Evolutionary conservation across 2,888 invertebrate genomes (phyloP), one percentile per base, ranked within the genome.

Genomic region (Erpobdella octoculata): DNA sequence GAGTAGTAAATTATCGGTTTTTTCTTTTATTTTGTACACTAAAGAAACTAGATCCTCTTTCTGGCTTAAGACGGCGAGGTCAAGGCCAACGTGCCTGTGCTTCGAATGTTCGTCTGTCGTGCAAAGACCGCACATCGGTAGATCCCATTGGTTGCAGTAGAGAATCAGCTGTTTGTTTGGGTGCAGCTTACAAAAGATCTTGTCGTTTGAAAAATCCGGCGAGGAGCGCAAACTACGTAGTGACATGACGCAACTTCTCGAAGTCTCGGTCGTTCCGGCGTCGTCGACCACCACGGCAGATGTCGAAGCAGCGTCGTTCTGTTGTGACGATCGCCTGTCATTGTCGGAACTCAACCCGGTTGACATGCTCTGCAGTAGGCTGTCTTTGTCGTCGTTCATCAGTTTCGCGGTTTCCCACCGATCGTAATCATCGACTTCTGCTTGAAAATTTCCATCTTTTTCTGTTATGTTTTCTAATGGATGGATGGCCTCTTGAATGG

Each of bases 221-320:
- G 69, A 69, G 12, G 69, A 69, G 28, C 69, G 31, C 36, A 41
- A 69, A n/a, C 69, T 69, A n/a, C 53, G 53, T 53, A 33, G 69
- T 28, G 69, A 69, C 35, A 69, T 58, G 35, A 69, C 8, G n/a
- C n/a, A 25, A 25, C 69, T 58, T 53, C 46, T 38, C 2, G 69
- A 58, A 31, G 58, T 33, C 3, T 48, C 53, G 21, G 35, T 48
- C 6, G 53, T 53, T 5, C 21, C 28, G 1, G 53, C 41, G 41
- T 9, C 53, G 53, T 53, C 53, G 53, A 25, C 53, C 21, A 53
- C 53, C n/a, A 28, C 53, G 15, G 53, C 53, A 6, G 53, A 53
- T 3, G 53, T 25, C 6, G 53, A 6, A 1, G 53, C 15, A 6
- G 48, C 12, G n/a, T n/a, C n/a, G 4, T 48, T 25, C 28, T 53